Conservation (phyloP, 2,888 invertebrate genomes). For the Argyra leucocephala region DNA sequence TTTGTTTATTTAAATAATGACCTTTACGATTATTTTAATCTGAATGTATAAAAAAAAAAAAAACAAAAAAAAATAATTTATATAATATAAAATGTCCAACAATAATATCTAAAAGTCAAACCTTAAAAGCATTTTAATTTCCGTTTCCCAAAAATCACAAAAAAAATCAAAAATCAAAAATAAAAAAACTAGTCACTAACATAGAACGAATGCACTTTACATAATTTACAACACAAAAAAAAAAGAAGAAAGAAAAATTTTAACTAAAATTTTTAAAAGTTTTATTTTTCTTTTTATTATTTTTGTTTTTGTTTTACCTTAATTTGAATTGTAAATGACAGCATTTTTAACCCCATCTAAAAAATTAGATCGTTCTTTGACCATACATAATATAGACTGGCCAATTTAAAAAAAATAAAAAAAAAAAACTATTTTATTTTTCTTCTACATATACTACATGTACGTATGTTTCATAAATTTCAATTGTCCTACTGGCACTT, state of each 20-base stretch:
- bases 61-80: too few species aligned
- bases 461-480: background rate
- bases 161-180: background rate
- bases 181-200: too few species aligned
- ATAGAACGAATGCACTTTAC: constrained; percentile 6
- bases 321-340: constrained; percentile 6
- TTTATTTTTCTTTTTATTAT: too few species aligned
- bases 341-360: background rate
- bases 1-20: too few species aligned
- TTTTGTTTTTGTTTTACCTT: background rate
- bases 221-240: background rate
- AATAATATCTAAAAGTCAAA: background rate
- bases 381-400: background rate
- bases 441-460: too few species aligned
- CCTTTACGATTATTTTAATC: too few species aligned
- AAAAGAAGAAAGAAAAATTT: too few species aligned
- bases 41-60: too few species aligned
- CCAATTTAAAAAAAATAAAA: too few species aligned
- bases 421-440: too few species aligned
- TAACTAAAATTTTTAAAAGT: too few species aligned
- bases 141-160: background rate
- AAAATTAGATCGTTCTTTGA: background rate
- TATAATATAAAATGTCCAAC: background rate
- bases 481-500: background rate
- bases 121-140: background rate